Evolutionary conservation across 2,888 invertebrate species (phyloP).

Genomic region (Dermolepida albohirtum): DNA sequence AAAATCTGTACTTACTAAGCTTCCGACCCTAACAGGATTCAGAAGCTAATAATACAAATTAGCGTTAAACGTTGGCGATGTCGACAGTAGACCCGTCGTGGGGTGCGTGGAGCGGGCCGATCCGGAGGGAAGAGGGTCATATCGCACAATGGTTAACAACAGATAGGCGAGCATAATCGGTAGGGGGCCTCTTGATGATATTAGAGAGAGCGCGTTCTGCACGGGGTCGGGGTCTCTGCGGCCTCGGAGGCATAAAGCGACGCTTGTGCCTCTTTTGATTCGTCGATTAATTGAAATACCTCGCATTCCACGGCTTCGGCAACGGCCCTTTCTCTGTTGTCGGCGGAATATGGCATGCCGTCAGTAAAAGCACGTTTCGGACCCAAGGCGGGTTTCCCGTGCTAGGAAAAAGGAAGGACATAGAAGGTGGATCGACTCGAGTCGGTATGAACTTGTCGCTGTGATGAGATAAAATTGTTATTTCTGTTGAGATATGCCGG

Average conservation of each 20-base stretch:
- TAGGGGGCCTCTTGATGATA: conserved; percentile 25
- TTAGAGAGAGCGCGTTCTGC: conserved; percentile 24
- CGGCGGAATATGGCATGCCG: conserved; percentile 23
- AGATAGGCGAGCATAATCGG: conserved; percentile 37
- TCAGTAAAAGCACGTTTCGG: conserved; percentile 1
- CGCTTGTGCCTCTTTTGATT: conserved; percentile 65
- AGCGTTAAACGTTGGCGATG: conserved; percentile 26
- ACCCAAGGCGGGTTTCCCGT: conserved; percentile 2
- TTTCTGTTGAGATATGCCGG: conserved; percentile 5
- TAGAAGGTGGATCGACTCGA: conserved; percentile 14
- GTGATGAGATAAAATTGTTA: conserved; percentile 33
- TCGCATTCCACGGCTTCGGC: conserved; percentile 62
- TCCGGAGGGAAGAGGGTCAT: conserved; percentile 26
- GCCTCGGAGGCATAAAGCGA: conserved; percentile 59
- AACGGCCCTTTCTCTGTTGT: conserved; percentile 19
- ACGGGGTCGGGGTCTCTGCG: conserved; percentile 37
- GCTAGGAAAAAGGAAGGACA: conserved; percentile 16
- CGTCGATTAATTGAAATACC: conserved; percentile 67
- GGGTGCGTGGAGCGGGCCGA: conserved; percentile 19
- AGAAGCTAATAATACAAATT: conserved; percentile 37
- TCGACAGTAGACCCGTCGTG: conserved; percentile 22
- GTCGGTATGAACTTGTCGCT: conserved; percentile 25
- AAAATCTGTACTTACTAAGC: conserved; percentile 24
- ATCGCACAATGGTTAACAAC: conserved; percentile 35
- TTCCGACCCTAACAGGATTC: conserved; percentile 24